A percentile compares a stretch with the other conserved stretches of the same genome.
These are phyloP conservation scores for Doryteuthis pealeii DNA, from an alignment of 1,140 invertebrate species.

Conservation along the genomic window DNA sequence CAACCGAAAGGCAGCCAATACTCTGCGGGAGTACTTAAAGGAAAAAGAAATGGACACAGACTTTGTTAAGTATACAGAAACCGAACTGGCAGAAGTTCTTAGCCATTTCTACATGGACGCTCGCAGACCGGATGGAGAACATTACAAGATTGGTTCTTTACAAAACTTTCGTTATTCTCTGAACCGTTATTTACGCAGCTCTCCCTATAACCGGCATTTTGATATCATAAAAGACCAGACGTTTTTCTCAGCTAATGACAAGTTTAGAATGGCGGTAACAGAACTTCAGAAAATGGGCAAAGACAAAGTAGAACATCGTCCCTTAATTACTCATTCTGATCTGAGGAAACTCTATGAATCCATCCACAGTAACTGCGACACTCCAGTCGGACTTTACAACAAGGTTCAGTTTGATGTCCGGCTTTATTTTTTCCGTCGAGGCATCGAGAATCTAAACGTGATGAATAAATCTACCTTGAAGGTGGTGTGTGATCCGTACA, in stretches of 20 bases:
- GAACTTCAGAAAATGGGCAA: constrained; percentile 18
- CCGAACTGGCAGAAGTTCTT: background rate
- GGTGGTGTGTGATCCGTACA: constrained; percentile 14
- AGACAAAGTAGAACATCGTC: constrained; percentile 13
- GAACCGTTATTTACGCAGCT: constrained; percentile 16
- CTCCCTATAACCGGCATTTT: constrained; percentile 11
- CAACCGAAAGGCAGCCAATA: background rate
- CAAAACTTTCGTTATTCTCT: constrained; percentile 6
- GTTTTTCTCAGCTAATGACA: constrained; percentile 10
- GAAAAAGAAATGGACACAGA: background rate
- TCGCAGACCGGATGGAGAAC: background rate
- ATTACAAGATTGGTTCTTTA: background rate
- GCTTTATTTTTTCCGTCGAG: constrained; percentile 22
- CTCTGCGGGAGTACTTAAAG: background rate
- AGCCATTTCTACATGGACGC: background rate
- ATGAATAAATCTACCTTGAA: constrained; percentile 24
- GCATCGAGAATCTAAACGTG: constrained; percentile 16
- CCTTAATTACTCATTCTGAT: constrained; percentile 10
- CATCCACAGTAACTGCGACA: constrained; percentile 2
- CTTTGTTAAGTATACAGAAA: background rate
- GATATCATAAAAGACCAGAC: constrained; percentile 19
- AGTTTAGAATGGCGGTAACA: constrained; percentile 14
- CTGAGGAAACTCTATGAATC: background rate
- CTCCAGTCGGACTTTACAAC: constrained; percentile 22
- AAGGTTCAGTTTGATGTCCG: constrained; percentile 28